phyloP scores from a whole-genome alignment of 2,113 vertebrate genomes.

The Carassius carassius region DNA sequence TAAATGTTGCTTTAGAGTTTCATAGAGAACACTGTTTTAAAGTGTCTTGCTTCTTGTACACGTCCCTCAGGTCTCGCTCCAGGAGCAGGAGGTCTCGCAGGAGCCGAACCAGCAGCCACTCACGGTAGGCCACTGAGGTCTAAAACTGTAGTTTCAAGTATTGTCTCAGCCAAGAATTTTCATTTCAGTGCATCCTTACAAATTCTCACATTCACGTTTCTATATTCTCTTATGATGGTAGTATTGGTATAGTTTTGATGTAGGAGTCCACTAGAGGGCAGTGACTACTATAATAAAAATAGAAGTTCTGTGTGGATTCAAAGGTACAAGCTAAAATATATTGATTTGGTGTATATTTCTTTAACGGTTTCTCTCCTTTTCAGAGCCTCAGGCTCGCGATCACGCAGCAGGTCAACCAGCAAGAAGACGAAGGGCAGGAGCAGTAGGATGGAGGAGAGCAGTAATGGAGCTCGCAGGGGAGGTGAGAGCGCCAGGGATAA shows the following conservation, averaged over 20 bases:
- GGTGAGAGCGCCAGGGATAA: constrained; percentile 72
- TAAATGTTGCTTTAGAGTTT: background rate
- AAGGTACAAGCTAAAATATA: no score
- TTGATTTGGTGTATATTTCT: background rate
- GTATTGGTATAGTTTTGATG: background rate
- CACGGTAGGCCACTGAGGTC: constrained; percentile 65
- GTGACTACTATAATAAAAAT: background rate
- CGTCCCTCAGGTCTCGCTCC: constrained; percentile 84
- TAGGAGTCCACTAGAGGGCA: background rate
- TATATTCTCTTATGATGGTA: background rate
- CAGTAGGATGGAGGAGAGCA: constrained; percentile 51
- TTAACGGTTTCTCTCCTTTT: background rate
- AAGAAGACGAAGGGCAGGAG: constrained; percentile 74
- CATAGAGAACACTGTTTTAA: background rate
- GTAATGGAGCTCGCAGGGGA: constrained; percentile 67
- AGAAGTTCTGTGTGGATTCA: background rate
- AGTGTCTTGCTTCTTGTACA: background rate
- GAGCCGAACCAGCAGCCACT: constrained; percentile 90
- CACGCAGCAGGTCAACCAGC: constrained; percentile 82
- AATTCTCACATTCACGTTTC: background rate
- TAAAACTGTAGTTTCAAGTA: no score
- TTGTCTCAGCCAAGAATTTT: no score
- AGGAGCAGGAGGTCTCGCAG: constrained; percentile 91
- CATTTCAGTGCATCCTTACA: no score
- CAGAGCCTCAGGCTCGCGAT: constrained; percentile 85